Evolutionary conservation across 2,797 vertebrate species (phyloP).

Genomic region (Siniperca scherzeri): DNA sequence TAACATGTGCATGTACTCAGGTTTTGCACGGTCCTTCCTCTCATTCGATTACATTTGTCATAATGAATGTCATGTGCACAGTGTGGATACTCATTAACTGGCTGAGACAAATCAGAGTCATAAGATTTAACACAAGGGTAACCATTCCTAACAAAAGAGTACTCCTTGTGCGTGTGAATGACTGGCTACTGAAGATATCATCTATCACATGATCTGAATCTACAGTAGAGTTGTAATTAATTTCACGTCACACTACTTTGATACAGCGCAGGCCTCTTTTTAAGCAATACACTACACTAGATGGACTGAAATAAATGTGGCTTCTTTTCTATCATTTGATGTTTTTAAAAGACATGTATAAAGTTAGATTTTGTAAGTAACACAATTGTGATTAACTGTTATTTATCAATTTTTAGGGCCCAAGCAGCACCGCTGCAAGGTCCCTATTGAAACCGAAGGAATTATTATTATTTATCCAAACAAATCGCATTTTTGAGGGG

Average conservation of each 20-base stretch:
- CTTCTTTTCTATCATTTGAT: not conserved
- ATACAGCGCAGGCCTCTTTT: not conserved
- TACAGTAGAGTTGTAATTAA: not conserved
- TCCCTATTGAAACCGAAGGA: too few species aligned
- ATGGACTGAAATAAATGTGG: not conserved
- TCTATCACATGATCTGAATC: constrained; percentile 36
- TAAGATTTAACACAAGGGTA: constrained; percentile 47
- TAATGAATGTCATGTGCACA: constrained; percentile 75
- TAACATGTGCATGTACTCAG: constrained; percentile 44
- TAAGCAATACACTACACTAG: not conserved
- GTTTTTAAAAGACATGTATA: not conserved
- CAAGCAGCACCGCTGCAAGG: too few species aligned
- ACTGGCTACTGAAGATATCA: not conserved
- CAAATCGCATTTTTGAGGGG: too few species aligned
- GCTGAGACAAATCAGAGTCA: constrained; percentile 74
- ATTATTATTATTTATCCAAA: too few species aligned
- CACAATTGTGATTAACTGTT: not conserved
- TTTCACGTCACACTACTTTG: constrained; percentile 15
- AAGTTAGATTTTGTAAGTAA: not conserved
- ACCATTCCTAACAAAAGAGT: constrained; percentile 9
- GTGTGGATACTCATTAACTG: constrained; percentile 55
- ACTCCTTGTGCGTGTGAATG: not conserved
- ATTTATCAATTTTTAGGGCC: not conserved
- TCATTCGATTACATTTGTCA: constrained; percentile 52
- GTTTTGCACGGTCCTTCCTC: constrained; percentile 3